Percentiles rank a stretch among this genome's conserved stretches.
phyloP scores from a whole-genome alignment of 2,797 vertebrate genomes.

The Cynopterus sphinx region DNA sequence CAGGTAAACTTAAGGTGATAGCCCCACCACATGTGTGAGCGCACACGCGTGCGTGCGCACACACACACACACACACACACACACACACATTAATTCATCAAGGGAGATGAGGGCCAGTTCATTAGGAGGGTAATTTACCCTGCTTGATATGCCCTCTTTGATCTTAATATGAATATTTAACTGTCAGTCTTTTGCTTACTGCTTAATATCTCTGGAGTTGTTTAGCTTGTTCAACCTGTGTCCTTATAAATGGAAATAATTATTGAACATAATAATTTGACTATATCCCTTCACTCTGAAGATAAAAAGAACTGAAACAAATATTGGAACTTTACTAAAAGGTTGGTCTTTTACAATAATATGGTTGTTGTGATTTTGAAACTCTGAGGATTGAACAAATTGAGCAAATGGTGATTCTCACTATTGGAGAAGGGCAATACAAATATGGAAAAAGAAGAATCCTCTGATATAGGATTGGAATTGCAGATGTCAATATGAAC shows the following conservation, averaged over 20 bases:
- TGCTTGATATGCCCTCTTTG: neutral
- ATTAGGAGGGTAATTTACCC: neutral
- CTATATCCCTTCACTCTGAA: neutral
- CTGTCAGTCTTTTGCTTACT: slow-evolving; percentile 4
- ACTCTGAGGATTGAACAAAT: neutral
- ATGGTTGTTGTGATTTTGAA: neutral
- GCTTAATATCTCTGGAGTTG: neutral
- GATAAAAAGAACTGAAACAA: neutral
- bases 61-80: neutral
- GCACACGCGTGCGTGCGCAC: too few species aligned
- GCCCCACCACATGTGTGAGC: too few species aligned
- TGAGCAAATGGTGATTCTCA: neutral
- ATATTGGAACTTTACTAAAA: neutral
- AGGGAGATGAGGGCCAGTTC: neutral
- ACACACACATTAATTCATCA: neutral
- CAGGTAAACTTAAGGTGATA: neutral
- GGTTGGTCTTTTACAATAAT: neutral
- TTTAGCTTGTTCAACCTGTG: neutral
- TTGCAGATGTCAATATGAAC: neutral
- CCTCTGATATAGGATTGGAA: neutral
- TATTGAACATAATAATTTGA: neutral
- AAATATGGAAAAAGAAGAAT: neutral
- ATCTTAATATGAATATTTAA: neutral
- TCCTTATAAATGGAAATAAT: neutral
- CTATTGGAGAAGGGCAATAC: neutral